phyloP scores from a whole-genome alignment of 2,113 vertebrate species.

The Peromyscus leucopus region DNA sequence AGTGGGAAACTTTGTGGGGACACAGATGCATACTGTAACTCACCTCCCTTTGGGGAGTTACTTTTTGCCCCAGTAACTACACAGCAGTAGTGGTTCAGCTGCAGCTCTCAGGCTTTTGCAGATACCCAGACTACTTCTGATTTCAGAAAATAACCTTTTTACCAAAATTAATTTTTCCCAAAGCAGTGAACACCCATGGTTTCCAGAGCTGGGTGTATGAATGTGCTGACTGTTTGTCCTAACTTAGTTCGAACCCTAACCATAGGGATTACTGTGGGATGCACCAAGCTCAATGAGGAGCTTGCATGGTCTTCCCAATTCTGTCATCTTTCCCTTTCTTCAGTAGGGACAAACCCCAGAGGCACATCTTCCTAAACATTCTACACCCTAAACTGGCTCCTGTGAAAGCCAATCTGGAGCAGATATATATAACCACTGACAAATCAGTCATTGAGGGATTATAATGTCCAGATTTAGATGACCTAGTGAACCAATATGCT shows the following conservation, averaged over 20 bases:
- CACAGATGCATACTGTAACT: not conserved
- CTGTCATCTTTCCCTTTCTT: not conserved
- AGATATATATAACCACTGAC: not conserved
- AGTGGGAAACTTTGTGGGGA: not conserved
- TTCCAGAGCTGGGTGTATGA: not conserved
- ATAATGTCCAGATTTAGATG: slow-evolving; percentile 12
- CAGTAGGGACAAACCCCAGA: not conserved
- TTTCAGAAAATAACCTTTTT: not conserved
- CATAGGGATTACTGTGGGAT: not conserved
- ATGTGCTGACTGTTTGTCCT: not conserved
- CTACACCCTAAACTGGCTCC: not conserved
- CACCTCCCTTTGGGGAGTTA: not conserved
- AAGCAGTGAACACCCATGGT: not conserved
- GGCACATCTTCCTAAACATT: not conserved
- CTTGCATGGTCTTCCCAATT: not conserved
- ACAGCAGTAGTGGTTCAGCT: not conserved
- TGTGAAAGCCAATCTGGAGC: not conserved
- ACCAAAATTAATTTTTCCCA: not conserved
- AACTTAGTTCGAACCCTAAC: not conserved
- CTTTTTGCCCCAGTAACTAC: too few relatives aligned
- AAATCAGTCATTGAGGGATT: not conserved
- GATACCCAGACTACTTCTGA: not conserved
- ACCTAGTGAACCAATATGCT: not conserved
- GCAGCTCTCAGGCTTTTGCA: not conserved
- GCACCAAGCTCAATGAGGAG: not conserved